Evolutionary conservation across 1,140 invertebrate species (phyloP), one percentile per base, ranked within the genome.

Genomic region (Ridgeia piscesae): DNA sequence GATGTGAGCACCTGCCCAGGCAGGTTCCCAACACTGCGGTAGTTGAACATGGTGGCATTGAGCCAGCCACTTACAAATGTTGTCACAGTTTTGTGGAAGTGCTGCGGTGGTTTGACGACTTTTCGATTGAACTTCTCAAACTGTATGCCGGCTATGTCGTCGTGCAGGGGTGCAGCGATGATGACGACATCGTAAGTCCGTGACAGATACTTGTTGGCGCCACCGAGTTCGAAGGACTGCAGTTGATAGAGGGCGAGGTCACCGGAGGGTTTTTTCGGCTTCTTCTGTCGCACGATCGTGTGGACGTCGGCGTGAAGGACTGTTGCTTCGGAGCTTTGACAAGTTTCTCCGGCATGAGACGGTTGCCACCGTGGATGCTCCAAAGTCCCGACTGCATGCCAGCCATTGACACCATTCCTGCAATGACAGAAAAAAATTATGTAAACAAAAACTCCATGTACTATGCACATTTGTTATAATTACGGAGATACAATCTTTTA

Each of bases 331-430:
- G 96, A 95, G 77, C 94, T 94, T 91, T 33, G 33, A 91, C 34
- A 1, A 97, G 94, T 50, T 95, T 95, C 93, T 96, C 94, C 4
- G 96, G 95, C 93, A 97, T 96, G 93, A 95, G 92, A 94, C 97
- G 97, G 93, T 98, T 97, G 92, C 97, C 97, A 91, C 96, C 97
- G 94, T 97, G 95, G 27, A 97, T 96, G 31, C 97, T 95, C 97
- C 97, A 97, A 33, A 97, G 94, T 9, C 96, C 95, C 50, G 94
- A 94, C 91, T 95, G 96, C 6, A 96, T 96, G 34, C 97, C 97
- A 93, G 97, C 97, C 92, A 97, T 92, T 17, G 97, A 96, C 6
- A 97, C 97, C 92, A 93, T 93, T 89, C 95, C 95, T 95, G 93
- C n/a, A 93, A 93, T 77, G 89, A 88, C 89, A 35, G 58, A 27